Percentiles rank a stretch among this genome's conserved stretches.
Evolutionary conservation across 2,113 vertebrate genomes (phyloP).

Genomic region (Sturnira hondurensis): DNA sequence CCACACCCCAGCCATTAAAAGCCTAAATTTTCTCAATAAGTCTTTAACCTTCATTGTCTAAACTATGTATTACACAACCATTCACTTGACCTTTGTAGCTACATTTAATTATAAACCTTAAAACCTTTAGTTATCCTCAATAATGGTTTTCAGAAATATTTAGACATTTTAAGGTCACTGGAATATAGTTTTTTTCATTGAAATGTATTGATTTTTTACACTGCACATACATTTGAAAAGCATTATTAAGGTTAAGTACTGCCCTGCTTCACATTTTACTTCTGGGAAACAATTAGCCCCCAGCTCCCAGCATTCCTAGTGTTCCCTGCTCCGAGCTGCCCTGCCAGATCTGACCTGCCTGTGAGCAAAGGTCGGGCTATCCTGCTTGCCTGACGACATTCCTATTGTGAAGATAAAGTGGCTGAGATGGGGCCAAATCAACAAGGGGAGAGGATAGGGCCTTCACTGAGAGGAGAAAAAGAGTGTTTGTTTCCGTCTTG

Average conservation of each 20-base stretch:
- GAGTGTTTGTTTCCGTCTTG: background rate
- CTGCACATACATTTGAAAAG: background rate
- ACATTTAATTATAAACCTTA: background rate
- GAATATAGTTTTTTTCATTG: background rate
- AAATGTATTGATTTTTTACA: background rate
- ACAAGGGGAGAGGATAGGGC: background rate
- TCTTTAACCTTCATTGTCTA: background rate
- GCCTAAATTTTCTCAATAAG: background rate
- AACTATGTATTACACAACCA: background rate
- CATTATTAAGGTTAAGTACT: background rate
- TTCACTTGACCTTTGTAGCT: background rate
- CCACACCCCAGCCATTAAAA: background rate
- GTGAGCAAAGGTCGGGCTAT: background rate
- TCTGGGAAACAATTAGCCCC: background rate
- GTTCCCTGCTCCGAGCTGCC: background rate
- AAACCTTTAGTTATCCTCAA: background rate
- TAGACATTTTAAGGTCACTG: background rate
- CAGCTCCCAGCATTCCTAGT: background rate
- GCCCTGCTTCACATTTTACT: background rate
- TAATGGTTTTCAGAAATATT: background rate
- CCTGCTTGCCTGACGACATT: background rate
- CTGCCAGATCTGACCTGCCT: background rate
- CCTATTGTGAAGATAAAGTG: background rate
- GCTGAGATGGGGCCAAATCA: background rate
- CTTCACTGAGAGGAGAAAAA: background rate